Conservation (phyloP, 2,797 vertebrate genomes). For the Sarcophilus harrisii region DNA sequence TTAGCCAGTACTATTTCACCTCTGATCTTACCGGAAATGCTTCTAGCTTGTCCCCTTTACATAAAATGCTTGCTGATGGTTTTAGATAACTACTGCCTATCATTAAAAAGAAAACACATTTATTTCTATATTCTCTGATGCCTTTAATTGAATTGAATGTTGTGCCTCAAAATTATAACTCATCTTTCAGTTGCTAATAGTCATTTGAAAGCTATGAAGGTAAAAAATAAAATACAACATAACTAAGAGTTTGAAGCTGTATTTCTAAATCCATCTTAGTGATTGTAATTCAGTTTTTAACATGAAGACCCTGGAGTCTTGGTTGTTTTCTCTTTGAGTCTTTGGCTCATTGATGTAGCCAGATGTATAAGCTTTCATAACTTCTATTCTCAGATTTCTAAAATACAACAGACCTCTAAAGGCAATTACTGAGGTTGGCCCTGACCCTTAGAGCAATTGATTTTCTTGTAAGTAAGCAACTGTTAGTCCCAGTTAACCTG, state of each 20-base stretch:
- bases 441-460: background rate
- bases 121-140: no score
- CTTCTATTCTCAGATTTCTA: background rate
- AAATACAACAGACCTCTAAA: background rate
- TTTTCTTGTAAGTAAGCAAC: constrained; percentile 21
- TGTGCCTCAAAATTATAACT: background rate
- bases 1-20: no score
- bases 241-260: background rate
- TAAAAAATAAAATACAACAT: background rate
- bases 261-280: background rate
- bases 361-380: background rate
- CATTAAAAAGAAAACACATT: no score
- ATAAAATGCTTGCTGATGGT: no score
- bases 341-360: background rate
- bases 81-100: no score
- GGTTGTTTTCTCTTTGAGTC: background rate
- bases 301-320: constrained; percentile 18
- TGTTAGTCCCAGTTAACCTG: background rate
- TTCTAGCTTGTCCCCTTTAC: no score
- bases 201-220: background rate
- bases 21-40: no score
- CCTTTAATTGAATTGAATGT: no score
- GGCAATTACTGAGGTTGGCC: background rate
- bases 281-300: background rate
- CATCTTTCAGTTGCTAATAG: background rate